Base-by-base conservation (phyloP, 2,888 invertebrate species). In the Calameuta filiformis region DNA sequence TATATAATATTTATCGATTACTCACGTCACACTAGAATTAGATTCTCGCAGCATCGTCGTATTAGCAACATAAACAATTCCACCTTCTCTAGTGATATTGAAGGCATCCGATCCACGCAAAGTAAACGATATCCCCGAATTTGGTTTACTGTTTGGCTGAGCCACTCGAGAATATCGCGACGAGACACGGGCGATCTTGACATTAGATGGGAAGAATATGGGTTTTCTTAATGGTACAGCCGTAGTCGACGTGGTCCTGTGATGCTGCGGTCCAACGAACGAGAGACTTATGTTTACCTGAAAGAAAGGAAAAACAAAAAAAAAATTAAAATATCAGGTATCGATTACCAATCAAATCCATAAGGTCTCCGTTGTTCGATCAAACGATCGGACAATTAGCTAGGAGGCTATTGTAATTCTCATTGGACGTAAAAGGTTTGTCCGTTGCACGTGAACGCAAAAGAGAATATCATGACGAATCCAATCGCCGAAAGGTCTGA, bases 31-130 rank as follows among this genome's bases (percentile, higher is more conserved):
- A 69, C 88, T 91, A 81, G 93, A 90, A 1, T 91, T 84, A 0
- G 93, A 90, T 12, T 85, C 89, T 79, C 90, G 87, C 76, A 94
- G 87, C 1, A 92, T 90, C 3, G 90, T 86, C 11, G 91, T 88
- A 86, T 94, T 92, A 23, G 91, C 89, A 0, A 95, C 93, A 87
- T 92, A 94, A 35, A 95, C 85, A 81, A 95, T 94, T 11, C 95
- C 95, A 68, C 92, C 93, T 0, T 81, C 85, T 15, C 87, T 84
- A 0, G 94, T 95, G 12, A 95, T 91, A 69, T 92, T 92, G 85
- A 94, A 94, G 12, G 93, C 93, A 23, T 77, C 79, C 4, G 89
- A 87, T n/a, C 88, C 88, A 11, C 81, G 76, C 23, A 90, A 77
- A 68, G 69, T 83, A 80, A 88, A 89, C 73, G 80, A 77, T 33